phyloP scores from a whole-genome alignment of 53 echinoderm and acorn worm genomes.

The Pentamera pediparva region DNA sequence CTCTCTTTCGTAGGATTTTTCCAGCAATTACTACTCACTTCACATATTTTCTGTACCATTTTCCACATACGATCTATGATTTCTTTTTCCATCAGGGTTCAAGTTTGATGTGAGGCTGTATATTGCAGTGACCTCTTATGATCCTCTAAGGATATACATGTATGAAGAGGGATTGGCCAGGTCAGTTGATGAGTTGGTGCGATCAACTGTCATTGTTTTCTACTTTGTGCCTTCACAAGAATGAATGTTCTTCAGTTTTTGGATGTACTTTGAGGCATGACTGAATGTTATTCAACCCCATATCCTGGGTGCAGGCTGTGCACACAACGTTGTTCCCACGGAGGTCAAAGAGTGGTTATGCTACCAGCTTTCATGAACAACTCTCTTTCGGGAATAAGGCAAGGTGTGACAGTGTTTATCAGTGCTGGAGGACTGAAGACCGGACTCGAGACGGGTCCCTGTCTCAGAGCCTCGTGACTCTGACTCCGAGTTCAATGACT shows the following conservation, averaged over 20 bases:
- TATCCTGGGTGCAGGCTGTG: too few species aligned
- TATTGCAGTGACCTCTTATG: constrained; percentile 94
- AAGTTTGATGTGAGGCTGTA: constrained; percentile 98
- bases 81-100: constrained; percentile 54
- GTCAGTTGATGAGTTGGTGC: constrained; percentile 25
- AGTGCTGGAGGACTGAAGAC: too few species aligned
- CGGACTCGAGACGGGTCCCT: too few species aligned
- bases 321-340: too few species aligned
- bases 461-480: too few species aligned
- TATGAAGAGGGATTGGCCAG: constrained; percentile 98
- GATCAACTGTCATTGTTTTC: neutral
- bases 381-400: too few species aligned
- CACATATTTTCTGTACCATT: neutral
- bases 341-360: too few species aligned
- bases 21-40: neutral
- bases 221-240: neutral
- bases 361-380: too few species aligned
- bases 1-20: neutral
- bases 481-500: too few species aligned
- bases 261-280: neutral
- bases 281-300: neutral
- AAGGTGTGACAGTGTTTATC: too few species aligned
- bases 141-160: constrained; percentile 84
- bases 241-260: neutral
- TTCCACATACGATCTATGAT: neutral